Evolutionary conservation across 2,797 vertebrate species (phyloP), one percentile per base, ranked within the genome.

Genomic region (Gambusia yucatana): DNA sequence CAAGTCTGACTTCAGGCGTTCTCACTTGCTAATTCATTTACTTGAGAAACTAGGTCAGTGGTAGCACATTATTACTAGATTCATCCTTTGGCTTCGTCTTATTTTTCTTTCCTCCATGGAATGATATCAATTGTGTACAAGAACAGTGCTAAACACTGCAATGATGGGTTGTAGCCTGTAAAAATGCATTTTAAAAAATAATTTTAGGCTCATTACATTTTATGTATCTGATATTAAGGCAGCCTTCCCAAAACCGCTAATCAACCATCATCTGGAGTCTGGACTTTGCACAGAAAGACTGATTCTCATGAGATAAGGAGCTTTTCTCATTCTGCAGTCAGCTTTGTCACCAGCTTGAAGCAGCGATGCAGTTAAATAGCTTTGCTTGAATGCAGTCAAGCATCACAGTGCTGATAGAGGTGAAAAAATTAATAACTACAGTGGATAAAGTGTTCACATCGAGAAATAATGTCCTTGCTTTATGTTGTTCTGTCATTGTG

Each of bases 391-490:
- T 67, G 81, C 87, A 91, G 87, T 91, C 76, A 88, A 88, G 91
- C 91, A 76, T 92, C 73, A 84, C 87, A 82, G 43, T 93, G 89
- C 92, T 93, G 90, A 92, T 91, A 80, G 85, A 78, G 84, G 75
- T 14, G 25, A 73, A 67, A 92, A 85, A 84, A 67, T 11, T 0
- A 22, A 67, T 41, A 67, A 67, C 36, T 41, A 41, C 13, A 30
- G 78, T 84, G 85, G 83, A 82, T 85, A 84, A 89, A 91, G 82
- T 86, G 86, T 84, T 91, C 84, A 88, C 82, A 79, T 73, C 20
- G 70, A 87, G 65, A 89, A 90, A 84, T 72, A 90, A 95, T 96
- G 94, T 95, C 95, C 91, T 93, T 93, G 89, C 92, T 93, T 94
- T 84, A 80, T 73, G 70, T 76, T 83, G 77, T 71, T 89, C 81